Base-by-base conservation (phyloP, 1,140 invertebrate species). In the Hyles euphorbiae region DNA sequence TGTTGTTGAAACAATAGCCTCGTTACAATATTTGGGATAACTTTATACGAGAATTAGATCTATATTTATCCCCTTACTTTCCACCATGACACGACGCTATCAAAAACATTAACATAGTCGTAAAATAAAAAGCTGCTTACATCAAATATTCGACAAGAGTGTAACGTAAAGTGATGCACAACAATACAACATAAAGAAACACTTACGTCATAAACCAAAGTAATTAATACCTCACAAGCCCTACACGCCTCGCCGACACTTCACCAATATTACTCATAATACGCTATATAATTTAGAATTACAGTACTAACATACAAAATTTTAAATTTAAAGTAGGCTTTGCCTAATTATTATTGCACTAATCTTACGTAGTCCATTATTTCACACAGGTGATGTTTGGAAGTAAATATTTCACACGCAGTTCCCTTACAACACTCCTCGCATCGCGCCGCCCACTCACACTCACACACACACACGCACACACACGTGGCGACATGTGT, bases 261-360 rank as follows among this genome's bases (percentile, higher is more conserved):
- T 11, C 52, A 12, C 40, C 5, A 43, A 50, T 34, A 52, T 44
- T 56, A 49, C 36, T 32, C 36, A 52, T 61, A 49, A 65, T 60
- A 63, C 60, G 48, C 44, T 60, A 56, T 67, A 78, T 75, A 79
- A 81, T 81, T 82, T 79, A 81, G 74, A 82, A 75, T 80, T 87
- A 84, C 68, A 77, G 68, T 76, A 71, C 81, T 85, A 86, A 74
- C 64, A 78, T 84, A 83, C 77, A 87, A 83, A 83, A 77, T 61
- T 69, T 74, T 75, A 68, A 74, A 74, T 77, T 79, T 81, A 81
- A 78, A 70, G 68, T 76, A 85, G 85, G 85, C 85, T 88, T 83
- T 86, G 85, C 85, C 85, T 75, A 22, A 22, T 22, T 69, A 81
- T 86, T 88, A 88, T 88, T 88, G 85, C 85, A 88, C 85, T 83